phyloP scores from a whole-genome alignment of 1,140 invertebrate genomes.

The Drosophila takahashii region DNA sequence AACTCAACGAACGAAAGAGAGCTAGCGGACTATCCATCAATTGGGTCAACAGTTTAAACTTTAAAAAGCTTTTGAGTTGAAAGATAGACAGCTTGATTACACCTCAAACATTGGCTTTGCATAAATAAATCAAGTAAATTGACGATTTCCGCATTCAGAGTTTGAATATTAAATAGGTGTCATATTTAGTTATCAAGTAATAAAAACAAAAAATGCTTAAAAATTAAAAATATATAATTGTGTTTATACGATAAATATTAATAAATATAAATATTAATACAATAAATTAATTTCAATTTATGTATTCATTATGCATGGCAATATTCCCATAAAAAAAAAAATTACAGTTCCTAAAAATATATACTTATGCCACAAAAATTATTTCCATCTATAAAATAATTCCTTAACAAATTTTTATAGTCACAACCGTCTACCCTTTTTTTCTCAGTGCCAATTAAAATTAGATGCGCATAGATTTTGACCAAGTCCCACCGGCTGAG shows the following conservation, averaged over 20 bases:
- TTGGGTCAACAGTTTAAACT: slow-evolving; percentile 63
- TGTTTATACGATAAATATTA: no score
- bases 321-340: no score
- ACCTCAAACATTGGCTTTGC: slow-evolving; percentile 7
- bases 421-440: neutral
- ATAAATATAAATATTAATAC: no score
- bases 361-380: no score
- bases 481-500: slow-evolving; percentile 28
- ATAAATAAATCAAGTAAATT: slow-evolving; percentile 12
- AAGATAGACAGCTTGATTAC: slow-evolving; percentile 29
- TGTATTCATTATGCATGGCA: no score
- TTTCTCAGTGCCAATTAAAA: slow-evolving; percentile 13
- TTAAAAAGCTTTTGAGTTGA: slow-evolving; percentile 34
- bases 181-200: slow-evolving; percentile 4
- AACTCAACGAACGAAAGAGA: slow-evolving; percentile 50
- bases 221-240: neutral
- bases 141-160: slow-evolving; percentile 8
- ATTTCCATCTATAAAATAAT: no score
- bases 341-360: no score
- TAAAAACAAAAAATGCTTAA: neutral
- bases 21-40: slow-evolving; percentile 34
- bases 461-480: slow-evolving; percentile 51
- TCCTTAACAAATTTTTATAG: neutral
- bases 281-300: no score
- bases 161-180: slow-evolving; percentile 1